Evolutionary conservation across 30 jellyfish, hydroid and myxozoan genomes (phyloP).

Genomic region (Cassiopea xamachana): DNA sequence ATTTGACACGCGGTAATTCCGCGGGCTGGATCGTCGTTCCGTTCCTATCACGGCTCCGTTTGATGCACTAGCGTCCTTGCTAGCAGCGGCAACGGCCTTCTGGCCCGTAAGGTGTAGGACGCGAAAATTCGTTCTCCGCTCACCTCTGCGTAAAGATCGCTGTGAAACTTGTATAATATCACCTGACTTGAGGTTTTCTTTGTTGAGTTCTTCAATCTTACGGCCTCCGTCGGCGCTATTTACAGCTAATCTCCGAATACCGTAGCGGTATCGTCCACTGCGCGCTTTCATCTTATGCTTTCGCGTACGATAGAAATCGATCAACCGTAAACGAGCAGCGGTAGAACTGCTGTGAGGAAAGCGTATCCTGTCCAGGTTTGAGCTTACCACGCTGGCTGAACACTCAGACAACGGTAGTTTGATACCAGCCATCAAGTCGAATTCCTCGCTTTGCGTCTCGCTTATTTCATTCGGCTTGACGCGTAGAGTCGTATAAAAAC

Average conservation of each 20-base stretch:
- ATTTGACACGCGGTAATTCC: constrained; percentile 21
- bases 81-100: constrained; percentile 15
- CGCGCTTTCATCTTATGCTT: constrained; percentile 50
- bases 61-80: constrained; percentile 2
- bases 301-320: constrained; percentile 59
- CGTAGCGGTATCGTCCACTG: constrained; percentile 30
- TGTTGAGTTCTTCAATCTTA: constrained; percentile 31
- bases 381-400: not conserved
- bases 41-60: constrained; percentile 42
- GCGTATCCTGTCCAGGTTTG: constrained; percentile 19
- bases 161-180: constrained; percentile 13
- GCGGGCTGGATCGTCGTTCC: constrained; percentile 11
- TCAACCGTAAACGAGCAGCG: constrained; percentile 57
- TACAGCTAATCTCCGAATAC: constrained; percentile 9
- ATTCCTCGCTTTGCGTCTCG: constrained; percentile 65
- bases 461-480: constrained; percentile 85
- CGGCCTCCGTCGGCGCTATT: not conserved
- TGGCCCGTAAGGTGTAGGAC: constrained; percentile 47
- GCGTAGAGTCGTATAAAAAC: constrained; percentile 61
- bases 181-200: constrained; percentile 25
- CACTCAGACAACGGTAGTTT: constrained; percentile 57
- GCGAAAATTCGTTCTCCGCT: constrained; percentile 51
- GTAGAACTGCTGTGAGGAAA: constrained; percentile 33
- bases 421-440: constrained; percentile 56
- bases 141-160: constrained; percentile 42